Evolutionary conservation across 2,888 invertebrate species (phyloP).

Genomic region (Ormyrus thymus): DNA sequence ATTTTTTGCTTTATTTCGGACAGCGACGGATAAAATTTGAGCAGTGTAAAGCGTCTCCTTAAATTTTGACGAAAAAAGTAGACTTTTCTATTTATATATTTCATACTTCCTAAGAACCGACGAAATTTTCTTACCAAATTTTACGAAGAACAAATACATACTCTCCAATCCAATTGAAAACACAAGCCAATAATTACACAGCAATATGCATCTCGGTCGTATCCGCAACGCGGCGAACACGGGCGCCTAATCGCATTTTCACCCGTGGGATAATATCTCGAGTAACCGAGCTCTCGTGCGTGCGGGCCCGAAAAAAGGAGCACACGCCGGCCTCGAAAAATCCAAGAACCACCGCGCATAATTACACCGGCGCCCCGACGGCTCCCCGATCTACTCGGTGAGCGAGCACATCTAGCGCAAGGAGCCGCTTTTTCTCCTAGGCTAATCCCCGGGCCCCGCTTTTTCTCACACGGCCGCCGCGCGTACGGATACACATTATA

Average conservation of each 20-base stretch:
- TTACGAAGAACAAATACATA: not conserved
- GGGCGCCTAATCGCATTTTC: slow-evolving; percentile 20
- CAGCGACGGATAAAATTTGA: too few species aligned
- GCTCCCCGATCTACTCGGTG: too few species aligned
- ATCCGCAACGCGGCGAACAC: slow-evolving; percentile 12
- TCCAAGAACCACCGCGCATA: slow-evolving; percentile 62
- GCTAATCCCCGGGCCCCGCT: slow-evolving; percentile 57
- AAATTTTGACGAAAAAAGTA: too few species aligned
- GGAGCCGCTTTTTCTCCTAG: slow-evolving; percentile 45
- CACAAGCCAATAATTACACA: not conserved
- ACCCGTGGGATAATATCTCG: slow-evolving; percentile 45
- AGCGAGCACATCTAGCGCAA: slow-evolving; percentile 42
- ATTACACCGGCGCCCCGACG: slow-evolving; percentile 62
- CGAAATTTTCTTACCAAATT: not conserved
- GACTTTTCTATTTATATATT: too few species aligned
- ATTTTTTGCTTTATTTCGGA: too few species aligned
- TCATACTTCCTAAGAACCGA: too few species aligned
- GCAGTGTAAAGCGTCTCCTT: too few species aligned
- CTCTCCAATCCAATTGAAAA: too few species aligned
- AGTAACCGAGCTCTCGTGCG: slow-evolving; percentile 12
- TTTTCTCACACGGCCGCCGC: slow-evolving; percentile 57
- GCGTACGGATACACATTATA: slow-evolving; percentile 12
- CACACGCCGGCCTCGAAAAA: not conserved
- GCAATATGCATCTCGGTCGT: not conserved
- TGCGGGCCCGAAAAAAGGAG: slow-evolving; percentile 19